Conservation (phyloP, 2,113 vertebrate species). For the Dermatemys mawii region DNA sequence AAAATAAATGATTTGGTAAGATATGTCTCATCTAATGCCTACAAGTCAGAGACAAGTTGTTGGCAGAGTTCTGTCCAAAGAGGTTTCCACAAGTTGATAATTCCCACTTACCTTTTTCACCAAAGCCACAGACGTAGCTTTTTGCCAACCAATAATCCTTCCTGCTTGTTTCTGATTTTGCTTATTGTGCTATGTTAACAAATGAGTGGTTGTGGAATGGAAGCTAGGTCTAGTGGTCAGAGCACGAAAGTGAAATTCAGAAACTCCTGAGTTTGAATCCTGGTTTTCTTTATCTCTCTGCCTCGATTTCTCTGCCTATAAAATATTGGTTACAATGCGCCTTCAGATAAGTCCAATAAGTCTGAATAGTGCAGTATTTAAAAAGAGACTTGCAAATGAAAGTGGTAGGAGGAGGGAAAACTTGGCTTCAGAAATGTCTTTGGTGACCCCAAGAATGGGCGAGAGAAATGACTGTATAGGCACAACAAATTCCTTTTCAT, state of each 20-base stretch:
- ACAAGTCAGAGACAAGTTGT: neutral
- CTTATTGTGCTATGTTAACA: slow-evolving; percentile 40
- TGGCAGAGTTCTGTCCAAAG: slow-evolving; percentile 23
- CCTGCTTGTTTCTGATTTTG: slow-evolving; percentile 14
- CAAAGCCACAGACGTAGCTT: neutral
- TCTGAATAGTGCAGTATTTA: neutral
- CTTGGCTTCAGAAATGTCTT: neutral
- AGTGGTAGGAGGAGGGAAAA: neutral
- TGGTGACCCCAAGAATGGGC: neutral
- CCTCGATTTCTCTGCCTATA: neutral
- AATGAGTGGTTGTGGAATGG: neutral
- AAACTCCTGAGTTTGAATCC: neutral
- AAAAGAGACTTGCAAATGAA: neutral
- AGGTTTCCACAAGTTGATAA: slow-evolving; percentile 33
- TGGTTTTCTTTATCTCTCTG: neutral
- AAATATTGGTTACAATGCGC: neutral
- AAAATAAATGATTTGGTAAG: slow-evolving; percentile 45
- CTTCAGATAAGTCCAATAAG: neutral
- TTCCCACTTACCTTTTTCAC: slow-evolving; percentile 13
- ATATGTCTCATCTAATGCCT: neutral
- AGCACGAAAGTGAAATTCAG: neutral
- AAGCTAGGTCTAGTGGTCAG: neutral
- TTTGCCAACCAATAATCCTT: slow-evolving; percentile 38
- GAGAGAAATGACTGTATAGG: rapidly evolving
- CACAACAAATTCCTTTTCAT: neutral